Conservation (phyloP, 2,113 vertebrate genomes). For the Myotis yumanensis region DNA sequence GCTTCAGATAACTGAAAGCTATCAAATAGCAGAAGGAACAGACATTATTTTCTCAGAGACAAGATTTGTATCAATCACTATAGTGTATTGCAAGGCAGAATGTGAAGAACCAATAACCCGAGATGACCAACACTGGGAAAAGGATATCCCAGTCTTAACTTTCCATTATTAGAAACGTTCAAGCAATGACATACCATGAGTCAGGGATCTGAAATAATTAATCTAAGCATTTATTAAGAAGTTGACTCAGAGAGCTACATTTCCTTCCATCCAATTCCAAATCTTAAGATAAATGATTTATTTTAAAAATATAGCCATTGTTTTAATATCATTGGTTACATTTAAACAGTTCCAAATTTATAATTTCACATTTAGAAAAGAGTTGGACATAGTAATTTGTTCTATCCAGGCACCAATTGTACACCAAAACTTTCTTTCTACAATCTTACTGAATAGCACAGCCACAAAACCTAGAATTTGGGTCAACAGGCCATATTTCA, state of each 20-base stretch:
- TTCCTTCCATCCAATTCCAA: conserved; percentile 7
- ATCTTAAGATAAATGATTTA: not conserved
- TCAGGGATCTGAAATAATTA: not conserved
- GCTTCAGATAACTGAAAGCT: conserved; percentile 14
- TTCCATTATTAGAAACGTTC: not conserved
- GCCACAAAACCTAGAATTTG: conserved; percentile 12
- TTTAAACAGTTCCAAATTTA: not conserved
- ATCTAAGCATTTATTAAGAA: not conserved
- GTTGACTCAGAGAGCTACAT: not conserved
- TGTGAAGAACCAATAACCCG: not conserved
- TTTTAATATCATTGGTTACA: not conserved
- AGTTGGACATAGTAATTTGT: not conserved
- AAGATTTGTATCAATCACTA: not conserved
- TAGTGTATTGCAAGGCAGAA: not conserved
- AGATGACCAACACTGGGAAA: not conserved
- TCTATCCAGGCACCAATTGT: not conserved
- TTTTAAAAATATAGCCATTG: not conserved
- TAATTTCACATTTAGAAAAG: conserved; percentile 36
- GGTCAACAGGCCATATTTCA: conserved; percentile 25
- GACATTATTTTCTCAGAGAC: not conserved
- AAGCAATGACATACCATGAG: not conserved
- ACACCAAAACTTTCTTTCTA: conserved; percentile 5
- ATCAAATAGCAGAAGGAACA: not conserved
- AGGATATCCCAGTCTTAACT: not conserved
- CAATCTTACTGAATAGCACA: not conserved